Base-by-base conservation (phyloP, 2,797 vertebrate genomes). In the Myotis myotis region DNA sequence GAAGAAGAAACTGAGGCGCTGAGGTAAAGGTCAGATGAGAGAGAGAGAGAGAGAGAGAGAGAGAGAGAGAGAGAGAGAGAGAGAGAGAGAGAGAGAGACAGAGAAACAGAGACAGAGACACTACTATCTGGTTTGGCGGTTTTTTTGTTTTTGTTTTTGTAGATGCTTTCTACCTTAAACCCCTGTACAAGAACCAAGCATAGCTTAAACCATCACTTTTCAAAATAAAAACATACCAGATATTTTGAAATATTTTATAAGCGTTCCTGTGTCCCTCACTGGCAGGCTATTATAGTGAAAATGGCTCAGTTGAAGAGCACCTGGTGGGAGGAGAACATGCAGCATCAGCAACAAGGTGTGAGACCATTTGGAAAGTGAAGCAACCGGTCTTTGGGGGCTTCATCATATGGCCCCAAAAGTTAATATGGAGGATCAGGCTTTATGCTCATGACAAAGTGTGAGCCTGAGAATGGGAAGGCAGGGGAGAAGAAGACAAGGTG, bases 1-100 rank as follows among this genome's bases (percentile, higher is more conserved):
- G 84, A 85, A 79, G 57, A 76, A 53, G 79, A 80, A 57, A 55
- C 55, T 90, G n/a, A 76, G 51, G 60, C 25, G 49, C 41, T 38
- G 41, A 87, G 76, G 49, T 13, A 41, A 92, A 23, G 19, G 25
- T 53, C 33, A 70, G 66, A 70, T 70, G 20, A 38, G 9, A 33
- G 44, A 8, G 13, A 38, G 8, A 33, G 30, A 38, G 38, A 38
- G 38, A 38, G 38, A 38, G 5, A 38, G 38, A 38, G 38, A 38
- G 38, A 55, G 13, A 28, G 8, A 9, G 22, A 51, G 20, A 38
- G 9, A 33, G 44, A 8, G 13, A 38, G 8, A 33, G 30, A 6
- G 38, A 38, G 38, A 25, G 23, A 25, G 20, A 38, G 9, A 33
- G 44, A 8, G 13, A 38, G 8, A 33, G 30, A 55, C 13, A 28